Percentiles rank a stretch among this genome's conserved stretches.
phyloP scores from a whole-genome alignment of 2,113 vertebrate species.

The Passer domesticus region DNA sequence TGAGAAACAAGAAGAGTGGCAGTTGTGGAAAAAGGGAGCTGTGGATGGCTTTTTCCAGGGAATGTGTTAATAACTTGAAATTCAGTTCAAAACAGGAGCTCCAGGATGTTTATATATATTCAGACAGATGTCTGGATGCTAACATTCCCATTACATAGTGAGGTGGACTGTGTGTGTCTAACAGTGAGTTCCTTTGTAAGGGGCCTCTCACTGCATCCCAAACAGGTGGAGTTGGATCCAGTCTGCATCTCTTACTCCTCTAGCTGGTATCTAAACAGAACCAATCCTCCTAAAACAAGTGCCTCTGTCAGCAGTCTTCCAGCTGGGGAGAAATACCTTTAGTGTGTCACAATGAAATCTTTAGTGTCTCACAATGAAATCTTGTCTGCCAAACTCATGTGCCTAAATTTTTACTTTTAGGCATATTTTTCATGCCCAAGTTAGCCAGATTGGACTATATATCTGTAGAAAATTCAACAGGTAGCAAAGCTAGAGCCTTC shows the following conservation, averaged over 20 bases:
- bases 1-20: background rate
- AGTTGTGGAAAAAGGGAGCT: conserved; percentile 21
- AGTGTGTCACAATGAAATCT: background rate
- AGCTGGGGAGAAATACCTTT: background rate
- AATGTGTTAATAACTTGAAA: conserved; percentile 21
- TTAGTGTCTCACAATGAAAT: background rate
- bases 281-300: background rate
- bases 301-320: background rate
- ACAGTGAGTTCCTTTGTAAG: background rate
- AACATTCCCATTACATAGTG: background rate
- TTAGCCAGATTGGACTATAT: background rate
- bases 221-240: background rate
- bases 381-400: background rate
- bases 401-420: background rate
- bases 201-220: background rate
- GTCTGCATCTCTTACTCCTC: background rate
- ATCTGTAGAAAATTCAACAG: background rate
- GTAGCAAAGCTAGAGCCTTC: background rate
- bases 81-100: background rate
- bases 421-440: background rate
- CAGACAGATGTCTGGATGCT: background rate
- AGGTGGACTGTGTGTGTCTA: background rate
- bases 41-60: conserved; percentile 20
- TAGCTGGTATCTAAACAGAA: background rate
- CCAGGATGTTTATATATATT: conserved; percentile 21